Evolutionary conservation across 1,140 invertebrate species (phyloP), one percentile per base, ranked within the genome.

Genomic region (Dendroctonus ponderosae): DNA sequence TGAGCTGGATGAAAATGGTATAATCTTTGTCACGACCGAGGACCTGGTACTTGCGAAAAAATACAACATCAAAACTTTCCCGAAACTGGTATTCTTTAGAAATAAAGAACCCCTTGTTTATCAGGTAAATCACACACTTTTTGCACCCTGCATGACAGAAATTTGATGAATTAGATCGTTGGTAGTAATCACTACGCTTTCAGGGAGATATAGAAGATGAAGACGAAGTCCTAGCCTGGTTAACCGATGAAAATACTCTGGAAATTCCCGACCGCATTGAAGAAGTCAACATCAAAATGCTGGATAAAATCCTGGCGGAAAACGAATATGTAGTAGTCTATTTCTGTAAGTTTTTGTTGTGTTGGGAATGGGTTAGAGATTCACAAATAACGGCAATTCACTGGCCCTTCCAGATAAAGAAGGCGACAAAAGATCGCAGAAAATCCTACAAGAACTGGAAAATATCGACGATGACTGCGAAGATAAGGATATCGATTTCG

Each of bases 381-480:
- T 6, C 26, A 15, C 12, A 26, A 14, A 52, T n/a, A 52, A 14
- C 37, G 12, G 50, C 1, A 46, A 52, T 52, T 52, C 5, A 46
- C 12, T 46, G 12, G 26, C 50, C 53, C 8, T 79, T 79, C 8
- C 74, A 94, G 92, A 94, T 77, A 89, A 91, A 75, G 92, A 95
- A 81, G 89, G 89, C 6, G 92, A 94, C 74, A 93, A 94, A 73
- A 92, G 92, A 75, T 91, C 91, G 48, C 90, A 92, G 70, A 93
- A 92, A 75, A 95, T 96, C 62, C 82, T 97, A 0, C 87, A 87
- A 72, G 93, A 96, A 79, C 77, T 97, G 46, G 94, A 97, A 79
- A 95, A 96, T 71, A 96, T 97, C 74, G 94, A 96, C 74, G 93
- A 96, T 74, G 93, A 96, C 74, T 95, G 92, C 76, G 93, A 96